Evolutionary conservation across 2,888 invertebrate genomes (phyloP), one percentile per base, ranked within the genome.

Genomic region (Ypsolopha sequella): DNA sequence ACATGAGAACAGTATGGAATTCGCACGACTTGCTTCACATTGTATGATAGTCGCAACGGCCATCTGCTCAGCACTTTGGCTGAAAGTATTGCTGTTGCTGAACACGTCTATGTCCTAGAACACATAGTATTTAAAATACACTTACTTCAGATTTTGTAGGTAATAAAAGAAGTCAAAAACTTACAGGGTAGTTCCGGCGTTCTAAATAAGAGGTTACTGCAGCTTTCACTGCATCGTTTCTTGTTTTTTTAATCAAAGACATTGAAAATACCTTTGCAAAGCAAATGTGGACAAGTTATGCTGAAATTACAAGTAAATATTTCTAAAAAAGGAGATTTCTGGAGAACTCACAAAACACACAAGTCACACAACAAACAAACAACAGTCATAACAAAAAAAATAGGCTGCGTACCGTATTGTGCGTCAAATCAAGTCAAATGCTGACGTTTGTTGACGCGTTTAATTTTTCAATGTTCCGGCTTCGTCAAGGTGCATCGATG

Each of bases 1-100:
- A 62, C 92, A 92, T 57, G 93, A 93, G 70, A 91, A 94, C 44
- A 92, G 86, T 60, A 94, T 92, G 9, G 93, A 93, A 76, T 95
- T 94, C 9, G 91, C 89, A 49, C 91, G 87, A 63, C 93, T 91
- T 10, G 92, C 84, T 71, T 93, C 93, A 62, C 90, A 91, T 60
- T 93, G 92, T 35, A 93, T 88, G 65, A 91, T 89, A 58, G 91
- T 90, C 52, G 89, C 88, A 6, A 93, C 86, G 33, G 91, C 90
- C 87, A 93, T 91, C 71, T 91, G 91, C 72, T 90, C 92, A 62
- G 88, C 89, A 66, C 84, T 90, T 69, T 90, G 89, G 65, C 88
- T 88, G 55, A 89, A 64, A 46, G 80, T 76, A 59, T 85, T 88
- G 56, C 89, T 84, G 64, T 88, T 89, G 51, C 88, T 88, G 64